Evolutionary conservation across 2,888 invertebrate genomes (phyloP).

Genomic region (Eupithecia pulchellata): DNA sequence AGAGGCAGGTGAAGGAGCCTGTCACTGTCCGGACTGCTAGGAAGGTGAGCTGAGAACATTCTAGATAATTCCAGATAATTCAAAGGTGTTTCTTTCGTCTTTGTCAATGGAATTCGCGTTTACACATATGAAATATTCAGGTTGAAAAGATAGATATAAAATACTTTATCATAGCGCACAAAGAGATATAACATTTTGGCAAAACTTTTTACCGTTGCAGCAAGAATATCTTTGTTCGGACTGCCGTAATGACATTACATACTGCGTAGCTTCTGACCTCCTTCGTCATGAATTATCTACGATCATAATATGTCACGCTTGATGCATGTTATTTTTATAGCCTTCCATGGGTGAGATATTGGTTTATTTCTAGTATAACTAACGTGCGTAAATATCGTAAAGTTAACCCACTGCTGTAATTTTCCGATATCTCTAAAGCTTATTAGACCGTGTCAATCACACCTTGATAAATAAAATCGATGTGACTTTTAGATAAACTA

Average conservation of each 20-base stretch:
- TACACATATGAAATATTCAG: background rate
- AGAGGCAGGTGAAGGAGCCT: constrained; percentile 66
- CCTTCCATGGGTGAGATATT: constrained; percentile 2
- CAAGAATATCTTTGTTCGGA: background rate
- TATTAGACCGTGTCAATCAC: constrained; percentile 56
- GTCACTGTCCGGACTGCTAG: constrained; percentile 57
- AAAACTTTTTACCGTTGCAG: too few relatives aligned
- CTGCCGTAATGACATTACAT: too few relatives aligned
- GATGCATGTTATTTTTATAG: background rate
- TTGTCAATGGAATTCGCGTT: background rate
- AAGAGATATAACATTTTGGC: too few relatives aligned
- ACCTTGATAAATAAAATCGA: background rate
- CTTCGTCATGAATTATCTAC: background rate
- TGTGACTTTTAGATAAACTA: constrained; percentile 1
- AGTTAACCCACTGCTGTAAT: constrained; percentile 23
- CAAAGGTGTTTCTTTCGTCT: background rate
- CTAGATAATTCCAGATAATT: background rate
- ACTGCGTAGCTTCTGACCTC: too few relatives aligned
- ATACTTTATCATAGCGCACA: too few relatives aligned
- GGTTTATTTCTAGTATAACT: background rate
- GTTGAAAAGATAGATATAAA: too few relatives aligned
- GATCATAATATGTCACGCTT: too few relatives aligned
- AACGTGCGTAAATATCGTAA: constrained; percentile 16
- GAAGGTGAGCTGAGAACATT: constrained; percentile 19
- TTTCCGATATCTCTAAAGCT: constrained; percentile 50